These are phyloP conservation scores for Sebastes vulpes DNA, from an alignment of 2,797 vertebrate species.

Conservation along the genomic window DNA sequence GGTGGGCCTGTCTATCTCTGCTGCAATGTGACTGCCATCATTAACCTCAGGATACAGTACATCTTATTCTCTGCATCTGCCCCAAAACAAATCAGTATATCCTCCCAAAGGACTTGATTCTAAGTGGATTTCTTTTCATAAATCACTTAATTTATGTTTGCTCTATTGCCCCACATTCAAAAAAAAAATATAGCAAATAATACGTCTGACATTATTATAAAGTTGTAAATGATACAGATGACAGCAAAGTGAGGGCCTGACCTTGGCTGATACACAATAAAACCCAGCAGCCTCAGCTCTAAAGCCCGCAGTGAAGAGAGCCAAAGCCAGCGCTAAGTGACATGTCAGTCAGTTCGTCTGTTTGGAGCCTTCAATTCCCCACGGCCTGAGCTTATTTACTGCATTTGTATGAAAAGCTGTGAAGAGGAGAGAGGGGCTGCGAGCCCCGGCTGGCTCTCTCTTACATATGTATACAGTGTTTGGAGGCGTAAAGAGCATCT, in stretches of 20 bases:
- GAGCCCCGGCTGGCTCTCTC: conserved; percentile 72
- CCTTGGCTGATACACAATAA: conserved; percentile 48
- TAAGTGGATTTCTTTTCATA: background rate
- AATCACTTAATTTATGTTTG: background rate
- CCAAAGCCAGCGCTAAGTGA: conserved; percentile 83
- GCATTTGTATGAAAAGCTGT: conserved; percentile 85
- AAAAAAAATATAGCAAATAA: conserved; percentile 2
- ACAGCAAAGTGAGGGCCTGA: conserved; percentile 35
- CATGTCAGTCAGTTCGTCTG: conserved; percentile 79
- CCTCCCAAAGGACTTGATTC: conserved; percentile 1
- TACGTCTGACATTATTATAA: background rate
- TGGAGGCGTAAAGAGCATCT: conserved; percentile 66
- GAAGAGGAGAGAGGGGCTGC: conserved; percentile 69
- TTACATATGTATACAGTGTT: conserved; percentile 86
- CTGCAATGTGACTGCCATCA: conserved; percentile 45
- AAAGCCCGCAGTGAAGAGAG: conserved; percentile 71
- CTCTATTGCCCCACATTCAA: background rate
- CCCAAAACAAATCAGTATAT: conserved; percentile 13
- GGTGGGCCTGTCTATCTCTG: conserved; percentile 53
- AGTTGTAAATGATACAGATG: conserved; percentile 36
- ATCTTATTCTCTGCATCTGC: conserved; percentile 36
- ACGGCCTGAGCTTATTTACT: conserved; percentile 83
- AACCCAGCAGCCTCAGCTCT: conserved; percentile 57
- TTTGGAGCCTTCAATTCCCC: conserved; percentile 77
- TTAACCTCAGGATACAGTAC: conserved; percentile 34